A percentile compares a stretch with the other conserved stretches of the same genome.
phyloP scores from a whole-genome alignment of 2,797 vertebrate species.

The Megaceryle alcyon region DNA sequence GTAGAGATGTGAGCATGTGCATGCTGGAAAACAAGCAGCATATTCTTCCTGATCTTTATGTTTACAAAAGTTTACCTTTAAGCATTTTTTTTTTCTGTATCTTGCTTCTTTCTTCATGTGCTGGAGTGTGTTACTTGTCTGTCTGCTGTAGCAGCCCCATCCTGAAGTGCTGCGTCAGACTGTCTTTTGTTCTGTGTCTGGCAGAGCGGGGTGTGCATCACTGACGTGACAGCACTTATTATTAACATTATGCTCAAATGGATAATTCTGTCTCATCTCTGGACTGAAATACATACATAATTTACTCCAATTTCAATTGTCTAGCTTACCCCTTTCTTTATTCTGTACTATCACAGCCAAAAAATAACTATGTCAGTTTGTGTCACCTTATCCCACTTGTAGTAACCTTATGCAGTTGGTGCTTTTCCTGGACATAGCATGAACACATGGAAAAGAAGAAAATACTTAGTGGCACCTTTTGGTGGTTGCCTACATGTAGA shows the following conservation, averaged over 20 bases:
- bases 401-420: not conserved
- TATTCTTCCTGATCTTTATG: not conserved
- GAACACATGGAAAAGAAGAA: not conserved
- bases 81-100: not conserved
- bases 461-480: not conserved
- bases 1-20: not conserved
- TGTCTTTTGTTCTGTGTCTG: not conserved
- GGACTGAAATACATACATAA: not conserved
- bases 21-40: not conserved
- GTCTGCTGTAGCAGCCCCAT: not conserved
- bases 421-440: not conserved
- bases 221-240: not conserved
- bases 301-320: not conserved
- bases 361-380: not conserved
- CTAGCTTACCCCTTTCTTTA: not conserved
- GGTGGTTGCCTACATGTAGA: not conserved
- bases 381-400: not conserved
- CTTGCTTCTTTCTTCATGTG: not conserved
- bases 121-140: not conserved
- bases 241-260: not conserved
- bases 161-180: not conserved
- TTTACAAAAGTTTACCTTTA: not conserved
- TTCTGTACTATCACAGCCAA: not conserved
- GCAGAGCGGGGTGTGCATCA: not conserved
- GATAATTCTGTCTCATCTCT: not conserved